Evolutionary conservation across 2,113 vertebrate species (phyloP).

Genomic region (Lophius piscatorius): DNA sequence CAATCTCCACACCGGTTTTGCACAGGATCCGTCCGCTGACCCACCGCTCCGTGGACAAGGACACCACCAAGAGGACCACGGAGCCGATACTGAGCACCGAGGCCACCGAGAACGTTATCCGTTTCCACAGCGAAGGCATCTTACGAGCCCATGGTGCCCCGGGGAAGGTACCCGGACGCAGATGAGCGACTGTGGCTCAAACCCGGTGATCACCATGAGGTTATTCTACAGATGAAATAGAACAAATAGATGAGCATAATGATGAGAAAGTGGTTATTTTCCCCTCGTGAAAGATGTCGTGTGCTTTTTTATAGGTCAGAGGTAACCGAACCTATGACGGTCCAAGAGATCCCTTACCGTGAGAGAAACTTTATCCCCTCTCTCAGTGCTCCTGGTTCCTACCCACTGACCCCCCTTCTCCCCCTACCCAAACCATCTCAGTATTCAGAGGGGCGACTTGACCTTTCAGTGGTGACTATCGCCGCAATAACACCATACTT

Average conservation of each 20-base stretch:
- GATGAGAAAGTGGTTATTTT: neutral
- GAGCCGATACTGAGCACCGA: constrained; percentile 86
- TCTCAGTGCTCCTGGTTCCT: constrained; percentile 14
- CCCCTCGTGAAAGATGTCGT: neutral
- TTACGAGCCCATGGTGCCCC: constrained; percentile 72
- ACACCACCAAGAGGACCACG: constrained; percentile 83
- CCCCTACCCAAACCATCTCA: no score
- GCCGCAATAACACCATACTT: neutral
- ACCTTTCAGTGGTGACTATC: constrained; percentile 33
- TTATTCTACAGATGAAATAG: constrained; percentile 3
- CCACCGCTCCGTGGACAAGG: constrained; percentile 89
- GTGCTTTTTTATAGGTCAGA: constrained; percentile 1
- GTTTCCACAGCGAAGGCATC: constrained; percentile 93
- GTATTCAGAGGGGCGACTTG: constrained; percentile 41
- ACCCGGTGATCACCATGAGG: constrained; percentile 59
- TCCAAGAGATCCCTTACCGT: constrained; percentile 65
- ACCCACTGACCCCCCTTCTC: constrained; percentile 23
- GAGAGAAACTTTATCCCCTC: constrained; percentile 69
- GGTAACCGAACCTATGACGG: constrained; percentile 49
- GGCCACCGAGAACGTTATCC: constrained; percentile 85
- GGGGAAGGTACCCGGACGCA: constrained; percentile 45
- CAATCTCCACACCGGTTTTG: constrained; percentile 92
- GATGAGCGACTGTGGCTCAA: constrained; percentile 35
- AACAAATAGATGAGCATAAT: constrained; percentile 8
- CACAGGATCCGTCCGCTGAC: constrained; percentile 90